These are phyloP conservation scores for Dermochelys coriacea DNA, from an alignment of 2,797 vertebrate species.

Conservation along the genomic window DNA sequence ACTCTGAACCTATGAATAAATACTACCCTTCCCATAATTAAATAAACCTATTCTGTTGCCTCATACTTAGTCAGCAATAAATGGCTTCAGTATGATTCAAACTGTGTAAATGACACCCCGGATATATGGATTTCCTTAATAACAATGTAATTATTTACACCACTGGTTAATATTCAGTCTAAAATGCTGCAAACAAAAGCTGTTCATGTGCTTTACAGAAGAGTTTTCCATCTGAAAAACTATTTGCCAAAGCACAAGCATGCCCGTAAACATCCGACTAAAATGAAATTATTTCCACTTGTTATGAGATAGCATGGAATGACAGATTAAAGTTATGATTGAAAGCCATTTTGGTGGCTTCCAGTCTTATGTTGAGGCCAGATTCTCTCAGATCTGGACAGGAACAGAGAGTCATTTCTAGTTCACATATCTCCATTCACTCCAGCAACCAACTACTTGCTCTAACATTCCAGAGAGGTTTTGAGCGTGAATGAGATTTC, in stretches of 20 bases:
- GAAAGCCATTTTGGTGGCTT: neutral
- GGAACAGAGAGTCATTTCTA: no score
- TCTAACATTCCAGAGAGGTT: neutral
- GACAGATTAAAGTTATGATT: neutral
- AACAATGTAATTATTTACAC: neutral
- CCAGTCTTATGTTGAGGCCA: neutral
- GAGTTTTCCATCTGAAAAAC: neutral
- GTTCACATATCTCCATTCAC: no score
- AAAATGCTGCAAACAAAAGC: neutral
- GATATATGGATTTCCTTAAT: neutral
- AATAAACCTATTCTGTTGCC: constrained; percentile 46
- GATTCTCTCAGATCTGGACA: neutral
- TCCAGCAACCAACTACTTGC: no score
- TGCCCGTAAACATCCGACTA: neutral
- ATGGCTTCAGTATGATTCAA: constrained; percentile 33
- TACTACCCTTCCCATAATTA: constrained; percentile 61
- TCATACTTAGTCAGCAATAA: constrained; percentile 14
- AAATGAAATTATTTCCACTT: neutral
- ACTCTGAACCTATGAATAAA: constrained; percentile 39
- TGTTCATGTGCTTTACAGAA: neutral
- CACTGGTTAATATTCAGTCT: neutral
- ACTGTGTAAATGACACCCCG: neutral
- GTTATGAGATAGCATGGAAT: neutral
- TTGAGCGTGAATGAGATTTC: neutral
- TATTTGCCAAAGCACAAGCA: neutral